These are phyloP conservation scores for Pteropus alecto DNA, from an alignment of 2,113 vertebrate genomes.

Conservation along the genomic window DNA sequence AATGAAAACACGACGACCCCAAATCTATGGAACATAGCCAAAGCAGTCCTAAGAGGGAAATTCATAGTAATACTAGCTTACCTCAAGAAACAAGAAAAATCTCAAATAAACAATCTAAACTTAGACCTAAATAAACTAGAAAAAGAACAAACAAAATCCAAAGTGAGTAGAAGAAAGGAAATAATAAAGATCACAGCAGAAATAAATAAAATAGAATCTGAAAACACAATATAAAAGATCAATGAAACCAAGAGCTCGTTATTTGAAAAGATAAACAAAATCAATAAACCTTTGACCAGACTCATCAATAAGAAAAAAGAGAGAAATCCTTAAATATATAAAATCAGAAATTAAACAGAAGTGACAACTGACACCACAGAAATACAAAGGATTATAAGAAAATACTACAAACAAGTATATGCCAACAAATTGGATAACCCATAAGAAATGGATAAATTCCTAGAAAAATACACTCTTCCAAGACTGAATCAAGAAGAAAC, in stretches of 20 bases:
- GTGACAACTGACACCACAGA: neutral
- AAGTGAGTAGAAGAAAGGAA: neutral
- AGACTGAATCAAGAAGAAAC: neutral
- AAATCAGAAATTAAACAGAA: neutral
- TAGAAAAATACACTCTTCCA: neutral
- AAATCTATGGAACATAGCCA: neutral
- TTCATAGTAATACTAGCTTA: neutral
- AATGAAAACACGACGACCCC: neutral
- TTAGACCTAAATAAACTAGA: neutral
- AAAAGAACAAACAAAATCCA: neutral
- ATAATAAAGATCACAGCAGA: neutral
- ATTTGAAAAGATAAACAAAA: neutral
- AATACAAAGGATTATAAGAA: neutral
- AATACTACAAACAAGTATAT: neutral
- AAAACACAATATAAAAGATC: neutral
- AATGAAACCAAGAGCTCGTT: neutral
- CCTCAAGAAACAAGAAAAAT: neutral
- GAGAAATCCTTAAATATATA: neutral
- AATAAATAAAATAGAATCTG: neutral
- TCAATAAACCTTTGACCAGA: neutral
- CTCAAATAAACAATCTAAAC: neutral
- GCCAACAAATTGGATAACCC: too few species aligned
- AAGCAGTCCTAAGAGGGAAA: neutral
- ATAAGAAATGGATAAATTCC: neutral
- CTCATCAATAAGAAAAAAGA: neutral